Conservation (phyloP, 1,140 invertebrate species). For the Leptopilina clavipes region DNA sequence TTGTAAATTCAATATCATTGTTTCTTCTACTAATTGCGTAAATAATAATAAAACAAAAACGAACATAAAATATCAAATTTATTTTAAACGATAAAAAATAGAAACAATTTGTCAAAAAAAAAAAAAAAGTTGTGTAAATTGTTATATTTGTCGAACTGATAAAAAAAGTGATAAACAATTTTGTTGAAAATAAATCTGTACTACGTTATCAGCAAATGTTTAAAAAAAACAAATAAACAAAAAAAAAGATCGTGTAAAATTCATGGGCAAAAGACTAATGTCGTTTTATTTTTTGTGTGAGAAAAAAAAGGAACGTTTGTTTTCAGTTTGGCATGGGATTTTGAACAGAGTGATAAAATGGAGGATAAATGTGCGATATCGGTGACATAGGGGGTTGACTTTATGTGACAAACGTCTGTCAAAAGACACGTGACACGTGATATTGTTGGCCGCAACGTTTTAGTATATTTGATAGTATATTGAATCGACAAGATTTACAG, state of each 20-base stretch:
- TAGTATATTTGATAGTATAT: conserved; percentile 29
- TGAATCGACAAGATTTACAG: conserved; percentile 1
- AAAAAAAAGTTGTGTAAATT: neutral
- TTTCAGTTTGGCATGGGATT: neutral
- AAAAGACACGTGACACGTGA: conserved; percentile 14
- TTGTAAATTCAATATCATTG: too few species aligned
- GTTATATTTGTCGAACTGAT: neutral
- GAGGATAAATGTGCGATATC: conserved; percentile 21
- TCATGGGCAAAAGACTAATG: conserved; percentile 25
- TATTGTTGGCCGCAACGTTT: conserved; percentile 12
- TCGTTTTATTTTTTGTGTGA: neutral
- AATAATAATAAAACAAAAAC: neutral
- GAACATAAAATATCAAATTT: neutral
- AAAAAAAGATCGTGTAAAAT: neutral
- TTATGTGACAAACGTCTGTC: conserved; percentile 28
- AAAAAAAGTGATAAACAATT: neutral
- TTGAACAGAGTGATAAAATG: conserved; percentile 11
- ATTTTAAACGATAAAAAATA: neutral
- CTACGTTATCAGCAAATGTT: neutral
- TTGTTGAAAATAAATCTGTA: neutral
- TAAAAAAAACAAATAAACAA: too few species aligned
- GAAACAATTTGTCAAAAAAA: neutral
- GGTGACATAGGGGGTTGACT: conserved; percentile 1
- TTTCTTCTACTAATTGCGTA: too few species aligned
- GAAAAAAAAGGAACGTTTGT: neutral